A percentile compares a stretch with the other conserved stretches of the same genome.
These are phyloP conservation scores for Seriola dumerili DNA, from an alignment of 2,113 vertebrate genomes.

Conservation along the genomic window DNA sequence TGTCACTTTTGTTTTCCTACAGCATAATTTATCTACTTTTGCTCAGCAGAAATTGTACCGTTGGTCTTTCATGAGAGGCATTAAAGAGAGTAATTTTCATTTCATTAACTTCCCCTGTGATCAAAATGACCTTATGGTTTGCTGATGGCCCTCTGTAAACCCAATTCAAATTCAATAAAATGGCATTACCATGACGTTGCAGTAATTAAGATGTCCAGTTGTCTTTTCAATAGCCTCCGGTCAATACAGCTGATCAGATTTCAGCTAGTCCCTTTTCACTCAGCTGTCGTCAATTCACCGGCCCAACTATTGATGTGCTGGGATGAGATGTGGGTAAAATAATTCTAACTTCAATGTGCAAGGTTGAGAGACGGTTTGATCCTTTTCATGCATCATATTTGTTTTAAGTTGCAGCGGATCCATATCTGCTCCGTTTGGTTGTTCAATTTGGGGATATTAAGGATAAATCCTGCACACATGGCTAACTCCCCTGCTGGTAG, in stretches of 20 bases:
- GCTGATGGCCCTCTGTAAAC: slow-evolving; percentile 30
- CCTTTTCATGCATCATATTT: slow-evolving; percentile 26
- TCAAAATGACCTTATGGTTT: slow-evolving; percentile 20
- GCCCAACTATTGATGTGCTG: slow-evolving; percentile 64
- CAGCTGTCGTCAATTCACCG: slow-evolving; percentile 53
- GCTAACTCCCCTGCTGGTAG: slow-evolving; percentile 21
- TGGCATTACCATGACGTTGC: slow-evolving; percentile 42
- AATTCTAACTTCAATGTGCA: slow-evolving; percentile 29
- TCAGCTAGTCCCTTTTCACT: slow-evolving; percentile 50
- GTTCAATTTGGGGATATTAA: slow-evolving; percentile 31
- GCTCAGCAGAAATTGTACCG: background rate
- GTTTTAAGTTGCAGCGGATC: slow-evolving; percentile 28
- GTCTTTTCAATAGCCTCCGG: slow-evolving; percentile 54
- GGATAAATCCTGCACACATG: slow-evolving; percentile 37
- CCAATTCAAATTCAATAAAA: slow-evolving; percentile 56
- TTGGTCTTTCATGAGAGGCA: slow-evolving; percentile 6
- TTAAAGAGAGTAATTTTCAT: background rate
- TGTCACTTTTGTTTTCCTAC: background rate
- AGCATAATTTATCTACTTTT: background rate
- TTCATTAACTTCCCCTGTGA: slow-evolving; percentile 26
- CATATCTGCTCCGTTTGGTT: slow-evolving; percentile 20
- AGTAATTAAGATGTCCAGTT: slow-evolving; percentile 64
- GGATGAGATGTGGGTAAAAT: slow-evolving; percentile 40
- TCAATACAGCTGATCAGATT: slow-evolving; percentile 76
- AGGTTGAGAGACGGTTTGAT: slow-evolving; percentile 28